A percentile compares a stretch with the other conserved stretches of the same genome.
Evolutionary conservation across 2,797 vertebrate genomes (phyloP).

Genomic region (Cottoperca gobio): DNA sequence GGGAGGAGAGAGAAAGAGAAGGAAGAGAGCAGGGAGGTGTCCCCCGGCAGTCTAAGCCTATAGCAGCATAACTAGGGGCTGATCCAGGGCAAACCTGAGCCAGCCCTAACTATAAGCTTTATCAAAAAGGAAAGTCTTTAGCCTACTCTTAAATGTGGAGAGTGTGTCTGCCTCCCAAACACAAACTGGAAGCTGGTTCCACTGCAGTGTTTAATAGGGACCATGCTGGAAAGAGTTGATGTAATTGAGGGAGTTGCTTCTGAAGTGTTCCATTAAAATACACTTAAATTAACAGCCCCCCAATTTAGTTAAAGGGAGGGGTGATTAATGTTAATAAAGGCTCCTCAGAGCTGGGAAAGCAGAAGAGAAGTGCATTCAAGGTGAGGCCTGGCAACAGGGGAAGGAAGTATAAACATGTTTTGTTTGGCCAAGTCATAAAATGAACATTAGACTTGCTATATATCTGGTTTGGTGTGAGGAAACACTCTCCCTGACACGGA

Average conservation of each 20-base stretch:
- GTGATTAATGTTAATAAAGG: constrained; percentile 74
- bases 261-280: constrained; percentile 80
- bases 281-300: constrained; percentile 75
- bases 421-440: constrained; percentile 62
- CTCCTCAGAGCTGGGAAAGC: constrained; percentile 60
- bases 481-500: neutral
- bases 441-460: constrained; percentile 55
- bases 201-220: constrained; percentile 80
- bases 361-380: constrained; percentile 68
- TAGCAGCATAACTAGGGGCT: too few relatives aligned
- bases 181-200: too few relatives aligned
- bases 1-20: too few relatives aligned
- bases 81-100: too few relatives aligned
- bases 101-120: too few relatives aligned
- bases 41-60: too few relatives aligned
- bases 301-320: constrained; percentile 70
- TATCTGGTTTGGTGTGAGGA: constrained; percentile 47
- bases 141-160: too few relatives aligned
- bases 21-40: too few relatives aligned
- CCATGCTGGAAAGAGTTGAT: constrained; percentile 79
- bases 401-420: constrained; percentile 65
- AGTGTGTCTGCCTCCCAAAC: too few relatives aligned
- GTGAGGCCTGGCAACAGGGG: constrained; percentile 59
- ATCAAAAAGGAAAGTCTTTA: too few relatives aligned
- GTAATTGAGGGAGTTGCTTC: constrained; percentile 77